Base-by-base conservation (phyloP, 2,888 invertebrate species). In the Spatulosminthurus flaviceps region DNA sequence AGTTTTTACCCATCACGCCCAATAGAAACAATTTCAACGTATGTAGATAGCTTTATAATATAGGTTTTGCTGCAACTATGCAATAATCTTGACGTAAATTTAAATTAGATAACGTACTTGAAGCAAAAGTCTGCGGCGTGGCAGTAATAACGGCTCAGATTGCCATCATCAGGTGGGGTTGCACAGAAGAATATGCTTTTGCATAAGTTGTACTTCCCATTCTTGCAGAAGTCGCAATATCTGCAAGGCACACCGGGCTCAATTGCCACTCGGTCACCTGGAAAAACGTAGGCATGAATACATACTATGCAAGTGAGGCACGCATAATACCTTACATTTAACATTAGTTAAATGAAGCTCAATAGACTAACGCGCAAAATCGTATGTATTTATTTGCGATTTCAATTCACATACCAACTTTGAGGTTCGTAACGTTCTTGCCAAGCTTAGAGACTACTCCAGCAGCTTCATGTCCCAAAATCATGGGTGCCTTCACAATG, bases 181-280 rank as follows among this genome's bases (percentile, higher is more conserved):
- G 97, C 97, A 88, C 95, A 95, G 89, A 97, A 98, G 77, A 89
- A 87, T 88, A 98, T 93, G 77, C 94, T 94, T 0, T 91, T 90
- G 85, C 98, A 98, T 66, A 98, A 90, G 89, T 98, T 96, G 89
- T 98, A 98, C 80, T 91, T 90, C 61, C 98, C 98, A 79, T 89
- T 90, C 89, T 95, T 96, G 89, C 98, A 98, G 87, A 91, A 93
- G 66, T 91, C 89, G 87, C 98, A 98, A 76, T 88, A 88, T 77
- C 95, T 91, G 87, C 98, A 98, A 1, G 94, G 92, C 79, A 95
- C 93, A 11, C 97, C 97, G 0, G 98, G 98, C 88, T 98, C 97
- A 84, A 98, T 93, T 0, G 96, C 96, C 2, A 98, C 81, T 11
- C 81, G 85, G 86, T 86, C 87, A 91, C 91, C 90, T 86, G 90